Percentiles rank a stretch among this genome's conserved stretches.
Conservation (phyloP, 2,797 vertebrate genomes). For the Eremophila alpestris region DNA sequence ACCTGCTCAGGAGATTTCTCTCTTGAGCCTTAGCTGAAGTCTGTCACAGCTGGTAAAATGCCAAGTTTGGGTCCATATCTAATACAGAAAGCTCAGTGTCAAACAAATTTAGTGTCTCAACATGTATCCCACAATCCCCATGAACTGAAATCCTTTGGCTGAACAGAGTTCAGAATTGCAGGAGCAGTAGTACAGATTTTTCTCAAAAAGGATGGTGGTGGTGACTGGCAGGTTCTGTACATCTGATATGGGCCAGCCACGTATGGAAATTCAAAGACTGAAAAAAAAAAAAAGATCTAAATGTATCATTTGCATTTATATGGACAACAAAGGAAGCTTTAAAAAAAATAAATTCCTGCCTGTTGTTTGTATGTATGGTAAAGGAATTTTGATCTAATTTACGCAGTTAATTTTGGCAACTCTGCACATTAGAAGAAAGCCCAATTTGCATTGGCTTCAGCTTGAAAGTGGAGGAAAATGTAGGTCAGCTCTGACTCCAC, state of each 20-base stretch:
- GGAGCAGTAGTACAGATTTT: neutral
- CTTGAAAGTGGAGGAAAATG: neutral
- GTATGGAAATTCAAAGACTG: neutral
- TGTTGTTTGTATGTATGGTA: neutral
- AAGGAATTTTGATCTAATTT: slow-evolving; percentile 1
- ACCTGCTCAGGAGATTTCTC: neutral
- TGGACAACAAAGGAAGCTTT: neutral
- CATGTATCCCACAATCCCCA: neutral
- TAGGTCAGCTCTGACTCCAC: neutral
- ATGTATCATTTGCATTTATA: neutral
- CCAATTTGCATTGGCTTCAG: neutral
- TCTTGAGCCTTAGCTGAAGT: neutral
- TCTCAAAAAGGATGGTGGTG: neutral
- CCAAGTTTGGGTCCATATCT: neutral
- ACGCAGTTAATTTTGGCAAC: neutral
- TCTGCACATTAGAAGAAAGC: neutral
- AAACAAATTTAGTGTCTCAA: neutral
- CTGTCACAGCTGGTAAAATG: neutral
- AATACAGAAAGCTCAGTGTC: neutral
- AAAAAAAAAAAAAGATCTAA: neutral
- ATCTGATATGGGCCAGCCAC: neutral
- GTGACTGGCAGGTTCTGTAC: neutral
- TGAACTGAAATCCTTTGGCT: neutral
- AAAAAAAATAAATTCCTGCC: neutral
- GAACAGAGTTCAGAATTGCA: neutral